Base-by-base conservation (phyloP, 2,888 invertebrate species). In the Hyalella azteca region DNA sequence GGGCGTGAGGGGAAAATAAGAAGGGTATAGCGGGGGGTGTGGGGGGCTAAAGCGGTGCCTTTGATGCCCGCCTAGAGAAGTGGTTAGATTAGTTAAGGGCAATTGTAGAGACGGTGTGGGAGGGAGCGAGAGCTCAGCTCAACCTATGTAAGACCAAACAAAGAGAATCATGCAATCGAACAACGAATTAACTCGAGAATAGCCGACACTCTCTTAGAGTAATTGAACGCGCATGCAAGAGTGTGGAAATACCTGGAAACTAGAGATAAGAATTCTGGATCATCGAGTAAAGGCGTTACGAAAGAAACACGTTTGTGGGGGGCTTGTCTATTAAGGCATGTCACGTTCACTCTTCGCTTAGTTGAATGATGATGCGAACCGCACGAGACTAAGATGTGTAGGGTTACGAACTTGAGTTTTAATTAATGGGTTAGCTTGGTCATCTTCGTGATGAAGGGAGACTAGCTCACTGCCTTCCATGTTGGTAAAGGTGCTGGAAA, bases 71-170 rank as follows among this genome's bases (percentile, higher is more conserved):
- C 66, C 29, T 36, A 36, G 66, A 66, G 66, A 66, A 66, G 66
- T 36, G 66, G 66, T 66, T 66, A 66, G 66, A 66, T 66, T 66
- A 66, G 66, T 66, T 66, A 66, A 66, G 66, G 66, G 66, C 66
- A 66, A 66, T 66, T 66, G 66, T 66, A 66, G 66, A 66, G 54
- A 54, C 54, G 54, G 54, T 29, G 54, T 54, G 22, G 54, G 54
- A 26, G 54, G 54, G 54, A 54, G 54, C 54, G 2, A 54, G 54
- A 22, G 54, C 54, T 7, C 26, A 26, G 54, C 9, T 54, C 26
- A 54, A 26, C 26, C 54, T 29, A 26, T 54, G 26, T 22, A 54
- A 54, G 54, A 29, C 26, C 54, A 54, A 54, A 54, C 26, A 54
- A 54, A 54, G 54, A 26, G 54, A 54, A 54, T 54, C 54, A 54